A percentile compares a stretch with the other conserved stretches of the same genome.
These are phyloP conservation scores for Stichodactyla helianthus DNA, from an alignment of 64 coral and sea anemone genomes.

Conservation along the genomic window DNA sequence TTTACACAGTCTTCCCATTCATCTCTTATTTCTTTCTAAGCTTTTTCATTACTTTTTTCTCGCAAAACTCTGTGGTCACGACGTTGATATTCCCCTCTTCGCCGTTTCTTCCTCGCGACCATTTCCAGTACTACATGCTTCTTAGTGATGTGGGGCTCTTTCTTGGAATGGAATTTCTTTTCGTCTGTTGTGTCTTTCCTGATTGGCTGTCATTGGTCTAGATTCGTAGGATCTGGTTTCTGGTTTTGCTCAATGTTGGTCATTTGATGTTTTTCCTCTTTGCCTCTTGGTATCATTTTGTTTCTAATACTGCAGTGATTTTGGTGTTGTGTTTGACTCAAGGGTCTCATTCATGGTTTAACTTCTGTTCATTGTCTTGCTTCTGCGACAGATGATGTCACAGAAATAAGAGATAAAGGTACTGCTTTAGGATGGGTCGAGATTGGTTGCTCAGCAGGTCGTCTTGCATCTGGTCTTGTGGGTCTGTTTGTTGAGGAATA, in stretches of 20 bases:
- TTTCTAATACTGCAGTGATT: background rate
- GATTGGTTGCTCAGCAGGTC: constrained; percentile 5
- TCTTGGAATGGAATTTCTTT: constrained; percentile 32
- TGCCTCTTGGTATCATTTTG: constrained; percentile 47
- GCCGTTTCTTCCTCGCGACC: background rate
- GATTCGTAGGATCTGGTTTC: constrained; percentile 35
- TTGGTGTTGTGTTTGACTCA: constrained; percentile 30
- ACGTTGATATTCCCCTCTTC: constrained; percentile 34
- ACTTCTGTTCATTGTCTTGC: constrained; percentile 10
- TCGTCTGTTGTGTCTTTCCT: constrained; percentile 18
- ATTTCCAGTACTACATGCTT: too few species aligned
- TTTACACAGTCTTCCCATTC: too few species aligned
- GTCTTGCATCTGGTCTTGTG: constrained; percentile 20
- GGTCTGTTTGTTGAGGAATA: constrained; percentile 7
- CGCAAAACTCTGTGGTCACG: background rate
- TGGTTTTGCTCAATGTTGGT: constrained; percentile 8
- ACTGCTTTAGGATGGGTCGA: constrained; percentile 28
- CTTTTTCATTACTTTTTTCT: background rate
- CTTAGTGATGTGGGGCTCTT: constrained; percentile 17
- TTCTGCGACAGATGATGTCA: background rate
- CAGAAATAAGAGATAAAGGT: constrained; percentile 8
- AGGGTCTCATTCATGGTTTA: constrained; percentile 23
- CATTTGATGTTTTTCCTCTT: constrained; percentile 36
- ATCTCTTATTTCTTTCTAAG: too few species aligned
- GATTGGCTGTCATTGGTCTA: background rate